These are phyloP conservation scores for Drosophila bocki DNA, from an alignment of 1,140 invertebrate genomes.

Conservation along the genomic window DNA sequence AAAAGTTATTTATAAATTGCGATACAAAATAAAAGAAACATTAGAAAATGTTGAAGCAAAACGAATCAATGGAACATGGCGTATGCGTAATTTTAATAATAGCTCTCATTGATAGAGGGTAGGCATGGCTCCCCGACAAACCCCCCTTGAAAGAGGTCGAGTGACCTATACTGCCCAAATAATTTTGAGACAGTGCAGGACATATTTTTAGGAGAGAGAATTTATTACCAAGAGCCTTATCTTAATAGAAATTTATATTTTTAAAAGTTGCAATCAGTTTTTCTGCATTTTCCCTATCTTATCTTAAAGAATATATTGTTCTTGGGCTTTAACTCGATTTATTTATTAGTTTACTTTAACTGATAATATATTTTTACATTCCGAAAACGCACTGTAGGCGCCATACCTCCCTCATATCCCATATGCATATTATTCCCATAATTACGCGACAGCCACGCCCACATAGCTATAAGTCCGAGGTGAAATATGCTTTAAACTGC, in stretches of 20 bases:
- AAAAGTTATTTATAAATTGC: slow-evolving; percentile 41
- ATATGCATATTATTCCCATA: slow-evolving; percentile 65
- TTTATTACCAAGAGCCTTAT: not conserved
- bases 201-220: not conserved
- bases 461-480: slow-evolving; percentile 17
- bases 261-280: not conserved
- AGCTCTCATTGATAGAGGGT: slow-evolving; percentile 36
- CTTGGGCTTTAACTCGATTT: not conserved
- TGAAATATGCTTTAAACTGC: slow-evolving; percentile 63
- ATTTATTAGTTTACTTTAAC: not conserved
- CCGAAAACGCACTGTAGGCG: slow-evolving; percentile 5
- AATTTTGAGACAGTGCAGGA: not conserved
- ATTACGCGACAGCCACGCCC: slow-evolving; percentile 67
- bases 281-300: not conserved
- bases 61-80: slow-evolving; percentile 59
- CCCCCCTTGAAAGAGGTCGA: slow-evolving; percentile 24
- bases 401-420: slow-evolving; percentile 2
- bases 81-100: slow-evolving; percentile 68
- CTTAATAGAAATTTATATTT: too few species aligned
- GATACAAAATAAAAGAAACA: slow-evolving; percentile 27
- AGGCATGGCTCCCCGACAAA: not conserved
- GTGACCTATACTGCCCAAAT: slow-evolving; percentile 25
- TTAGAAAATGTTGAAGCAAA: slow-evolving; percentile 22
- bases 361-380: not conserved
- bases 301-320: not conserved